Base-by-base conservation (phyloP, 2,797 vertebrate species). In the Uromys caudimaculatus region DNA sequence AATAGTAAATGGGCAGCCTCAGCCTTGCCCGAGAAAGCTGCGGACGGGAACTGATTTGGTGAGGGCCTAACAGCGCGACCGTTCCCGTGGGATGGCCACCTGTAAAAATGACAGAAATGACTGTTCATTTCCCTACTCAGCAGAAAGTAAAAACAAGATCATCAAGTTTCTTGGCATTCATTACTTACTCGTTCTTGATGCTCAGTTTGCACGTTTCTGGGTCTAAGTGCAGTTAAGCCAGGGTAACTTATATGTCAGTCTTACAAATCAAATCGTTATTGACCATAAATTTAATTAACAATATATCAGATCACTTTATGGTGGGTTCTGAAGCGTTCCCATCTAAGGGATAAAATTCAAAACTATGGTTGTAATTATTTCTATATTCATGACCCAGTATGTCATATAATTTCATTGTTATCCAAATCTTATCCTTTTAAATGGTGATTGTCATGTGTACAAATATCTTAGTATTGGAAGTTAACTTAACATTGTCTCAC, bases 21-120 rank as follows among this genome's bases (percentile, higher is more conserved):
- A 62, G 35, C 54, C 85, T 32, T 85, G 60, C 89, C 84, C 76
- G 44, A 78, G 54, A 95, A 91, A 93, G 50, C 64, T 23, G 47
- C 32, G 38, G 14, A 88, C 82, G n/a, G 14, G 58, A 79, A 95
- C 94, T 85, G 71, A 87, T 82, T 88, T 95, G 81, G 32, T 84
- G 50, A 79, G 32, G 54, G 19, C 44, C 35, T 89, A 58, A 88
- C 3, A 56, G 76, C 2, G 19, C 4, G 9, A 17, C 47, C 69
- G 19, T 32, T 82, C 76, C 73, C 58, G 67, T 12, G 23, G 3
- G 6, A 82, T 3, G n/a, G 1, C 77, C 89, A 75, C 58, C 94
- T 71, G 12, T 47, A 11, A 85, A 88, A 73, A 79, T 79, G 71
- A 41, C 8, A 44, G 58, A 86, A 75, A 27, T 21, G 13, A 52